Evolutionary conservation across 2,113 vertebrate genomes (phyloP), one percentile per base, ranked within the genome.

Genomic region (Plotosus lineatus): DNA sequence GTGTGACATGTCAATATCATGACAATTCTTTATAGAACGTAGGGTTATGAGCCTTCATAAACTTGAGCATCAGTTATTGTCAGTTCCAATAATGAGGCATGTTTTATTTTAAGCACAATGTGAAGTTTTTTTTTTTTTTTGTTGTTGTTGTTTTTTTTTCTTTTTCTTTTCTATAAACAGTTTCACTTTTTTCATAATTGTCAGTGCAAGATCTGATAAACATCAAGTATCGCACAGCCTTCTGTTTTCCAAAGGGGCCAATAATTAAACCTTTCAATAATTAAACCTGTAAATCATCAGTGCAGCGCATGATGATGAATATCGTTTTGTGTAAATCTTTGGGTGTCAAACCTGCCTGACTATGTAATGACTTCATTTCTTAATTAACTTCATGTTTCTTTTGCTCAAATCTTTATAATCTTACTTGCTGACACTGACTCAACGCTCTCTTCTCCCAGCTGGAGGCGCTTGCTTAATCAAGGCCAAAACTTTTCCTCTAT

Each of bases 351-450:
- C 11, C n/a, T 51, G 28, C 17, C 33, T 50, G 14, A 9, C 31
- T 55, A 38, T 55, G 19, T 55, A 75, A 38, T 75, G 73, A 51
- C 31, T 48, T 80, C 50, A 42, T 42, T 31, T 65, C 58, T 63
- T 46, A 50, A 66, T 51, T 66, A 82, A 56, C 48, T 51, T 31
- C 60, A 66, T 42, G 28, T 33, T 77, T 69, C 73, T 68, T 75
- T 71, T 17, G 3, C 77, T 55, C 36, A 69, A 79, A 79, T 79
- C 48, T 46, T 33, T 50, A 61, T 77, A 81, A 74, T 74, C 66
- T 81, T 26, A 33, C 33, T 42, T 42, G 46, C 55, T 48, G n/a
- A 38, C 55, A 71, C 26, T n/a, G 21, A 46, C 12, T 48, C 61
- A 11, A 68, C n/a, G 10, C 60, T 26, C 44, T 53, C 48, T 40